These are phyloP conservation scores for Microcebus tavaratra DNA, from an alignment of 2,113 vertebrate species.

Conservation along the genomic window DNA sequence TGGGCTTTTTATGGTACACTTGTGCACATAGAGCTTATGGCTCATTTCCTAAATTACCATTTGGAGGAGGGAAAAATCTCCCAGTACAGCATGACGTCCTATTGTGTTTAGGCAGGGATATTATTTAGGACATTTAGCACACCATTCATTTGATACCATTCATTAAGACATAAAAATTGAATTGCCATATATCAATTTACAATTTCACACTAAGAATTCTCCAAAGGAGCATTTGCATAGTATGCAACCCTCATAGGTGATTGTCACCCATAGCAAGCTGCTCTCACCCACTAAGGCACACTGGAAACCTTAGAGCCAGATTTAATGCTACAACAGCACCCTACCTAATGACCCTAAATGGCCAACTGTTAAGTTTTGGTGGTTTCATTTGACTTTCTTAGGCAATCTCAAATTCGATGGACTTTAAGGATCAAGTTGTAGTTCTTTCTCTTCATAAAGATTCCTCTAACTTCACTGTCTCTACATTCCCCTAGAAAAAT, in stretches of 20 bases:
- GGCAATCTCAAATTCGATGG: not conserved
- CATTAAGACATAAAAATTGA: slow-evolving; percentile 50
- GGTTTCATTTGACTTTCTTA: slow-evolving; percentile 38
- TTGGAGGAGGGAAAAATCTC: slow-evolving; percentile 65
- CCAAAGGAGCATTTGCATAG: not conserved
- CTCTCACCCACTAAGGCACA: not conserved
- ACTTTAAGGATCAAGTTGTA: not conserved
- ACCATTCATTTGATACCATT: slow-evolving; percentile 29
- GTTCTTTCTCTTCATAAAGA: not conserved
- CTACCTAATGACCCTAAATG: not conserved
- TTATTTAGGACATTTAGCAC: slow-evolving; percentile 62
- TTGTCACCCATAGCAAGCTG: not conserved
- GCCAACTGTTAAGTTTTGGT: not conserved
- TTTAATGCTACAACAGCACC: not conserved
- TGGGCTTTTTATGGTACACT: slow-evolving; percentile 83
- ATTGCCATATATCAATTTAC: not conserved
- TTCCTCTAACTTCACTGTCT: not conserved
- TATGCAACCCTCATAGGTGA: not conserved
- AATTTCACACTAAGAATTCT: slow-evolving; percentile 24
- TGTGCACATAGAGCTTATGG: slow-evolving; percentile 29
- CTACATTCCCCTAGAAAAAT: not conserved
- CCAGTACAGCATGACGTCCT: slow-evolving; percentile 41
- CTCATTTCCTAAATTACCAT: slow-evolving; percentile 74
- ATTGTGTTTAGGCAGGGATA: slow-evolving; percentile 71
- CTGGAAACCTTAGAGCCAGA: slow-evolving; percentile 11